Percentiles rank a stretch among this genome's conserved stretches.
Conservation (phyloP, 2,113 vertebrate species). For the Microcebus ravelobensis region DNA sequence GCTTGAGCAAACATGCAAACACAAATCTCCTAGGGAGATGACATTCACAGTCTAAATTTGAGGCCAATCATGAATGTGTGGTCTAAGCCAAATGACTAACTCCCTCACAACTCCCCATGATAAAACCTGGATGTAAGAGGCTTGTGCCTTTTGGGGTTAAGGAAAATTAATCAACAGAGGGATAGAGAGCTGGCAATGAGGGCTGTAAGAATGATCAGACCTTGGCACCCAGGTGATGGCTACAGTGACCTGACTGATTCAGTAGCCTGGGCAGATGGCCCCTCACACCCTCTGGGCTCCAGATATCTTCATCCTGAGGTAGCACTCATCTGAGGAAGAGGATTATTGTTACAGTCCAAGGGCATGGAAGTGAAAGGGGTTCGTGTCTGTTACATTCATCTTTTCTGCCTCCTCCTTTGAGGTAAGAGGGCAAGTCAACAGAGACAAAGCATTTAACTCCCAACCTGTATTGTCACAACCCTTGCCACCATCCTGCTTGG, state of each 20-base stretch:
- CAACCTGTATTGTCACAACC: not conserved
- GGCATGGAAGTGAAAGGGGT: not conserved
- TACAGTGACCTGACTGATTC: not conserved
- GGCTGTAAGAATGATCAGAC: not conserved
- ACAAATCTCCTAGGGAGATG: not conserved
- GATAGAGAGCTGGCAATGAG: not conserved
- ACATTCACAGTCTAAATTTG: not conserved
- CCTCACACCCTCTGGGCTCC: not conserved
- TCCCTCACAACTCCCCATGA: not conserved
- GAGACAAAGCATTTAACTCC: not conserved
- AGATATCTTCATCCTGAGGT: not conserved
- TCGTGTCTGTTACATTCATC: not conserved
- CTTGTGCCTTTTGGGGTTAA: not conserved
- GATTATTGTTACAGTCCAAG: not conserved
- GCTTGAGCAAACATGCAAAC: not conserved
- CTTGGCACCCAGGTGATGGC: not conserved
- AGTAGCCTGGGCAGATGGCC: not conserved
- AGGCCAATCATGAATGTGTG: not conserved
- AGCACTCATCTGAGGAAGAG: not conserved
- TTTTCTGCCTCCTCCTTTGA: not conserved
- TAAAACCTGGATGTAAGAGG: not conserved
- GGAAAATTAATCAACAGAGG: not conserved
- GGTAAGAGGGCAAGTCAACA: not conserved
- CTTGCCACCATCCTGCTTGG: not conserved
- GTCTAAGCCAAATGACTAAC: not conserved